phyloP scores from a whole-genome alignment of 2,888 invertebrate species.

The Dolichopus griseipennis region DNA sequence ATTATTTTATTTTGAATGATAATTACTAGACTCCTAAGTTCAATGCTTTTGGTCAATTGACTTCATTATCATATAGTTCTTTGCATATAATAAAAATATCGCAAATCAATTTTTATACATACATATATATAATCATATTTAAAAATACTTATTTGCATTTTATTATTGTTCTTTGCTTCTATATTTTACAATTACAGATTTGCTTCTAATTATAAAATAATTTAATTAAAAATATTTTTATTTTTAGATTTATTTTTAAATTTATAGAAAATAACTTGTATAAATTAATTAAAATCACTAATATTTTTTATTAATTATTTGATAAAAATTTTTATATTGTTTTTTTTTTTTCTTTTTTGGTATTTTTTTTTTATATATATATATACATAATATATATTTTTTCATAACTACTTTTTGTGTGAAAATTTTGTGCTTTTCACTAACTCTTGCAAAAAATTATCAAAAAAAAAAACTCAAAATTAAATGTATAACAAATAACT shows the following conservation, averaged over 20 bases:
- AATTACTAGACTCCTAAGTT: too few relatives aligned
- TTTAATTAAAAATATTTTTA: constrained; percentile 27
- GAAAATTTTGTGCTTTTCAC: not conserved
- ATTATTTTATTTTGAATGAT: too few relatives aligned
- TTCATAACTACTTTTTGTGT: too few relatives aligned
- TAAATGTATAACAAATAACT: not conserved
- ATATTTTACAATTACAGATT: too few relatives aligned
- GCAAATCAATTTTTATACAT: too few relatives aligned
- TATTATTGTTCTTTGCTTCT: too few relatives aligned
- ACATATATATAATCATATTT: too few relatives aligned
- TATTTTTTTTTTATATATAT: not conserved
- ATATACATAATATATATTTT: not conserved
- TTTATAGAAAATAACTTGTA: not conserved
- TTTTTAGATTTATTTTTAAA: constrained; percentile 17
- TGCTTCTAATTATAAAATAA: too few relatives aligned
- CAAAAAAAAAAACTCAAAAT: not conserved
- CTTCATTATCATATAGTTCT: too few relatives aligned
- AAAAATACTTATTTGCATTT: too few relatives aligned
- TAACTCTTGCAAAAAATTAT: not conserved
- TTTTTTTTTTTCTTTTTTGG: not conserved
- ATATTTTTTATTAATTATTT: not conserved
- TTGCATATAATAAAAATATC: too few relatives aligned
- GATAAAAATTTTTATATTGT: not conserved
- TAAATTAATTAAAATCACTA: not conserved
- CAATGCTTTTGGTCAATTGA: too few relatives aligned